Base-by-base conservation (phyloP, 2,113 vertebrate genomes). In the Stegostoma tigrinum region DNA sequence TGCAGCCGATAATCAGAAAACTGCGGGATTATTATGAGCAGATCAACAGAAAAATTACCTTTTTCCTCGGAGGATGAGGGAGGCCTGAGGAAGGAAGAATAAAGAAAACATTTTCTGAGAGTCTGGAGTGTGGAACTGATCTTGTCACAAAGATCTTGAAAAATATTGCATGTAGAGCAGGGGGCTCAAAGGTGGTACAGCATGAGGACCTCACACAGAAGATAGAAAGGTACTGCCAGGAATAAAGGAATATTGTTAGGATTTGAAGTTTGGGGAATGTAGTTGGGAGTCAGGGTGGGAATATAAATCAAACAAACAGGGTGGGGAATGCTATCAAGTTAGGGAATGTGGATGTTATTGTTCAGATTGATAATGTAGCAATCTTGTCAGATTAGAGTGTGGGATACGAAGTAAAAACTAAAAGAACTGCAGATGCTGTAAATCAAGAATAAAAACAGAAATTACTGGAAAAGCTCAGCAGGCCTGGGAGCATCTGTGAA, bases 21-120 rank as follows among this genome's bases (percentile, higher is more conserved):
- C 30, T 64, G 17, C 23, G 19, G 61, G 61, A 66, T 93, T 66
- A 66, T 93, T 93, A 64, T n/a, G 64, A 66, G 34, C 66, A 42
- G 12, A 1, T 83, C 10, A 83, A 93, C 15, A 19, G 15, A 93
- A 17, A 3, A 91, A 93, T 64, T 93, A 93, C 89, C 89, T 93
- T 93, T 34, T 93, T 93, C 89, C n/a, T 93, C 89, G 17, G 89
- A 66, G 64, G 89, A 93, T 66, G 89, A 38, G 61, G 89, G 89
- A 66, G 61, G 89, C 61, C 89, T 93, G 89, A 93, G 61, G 61
- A 93, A n/a, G 66, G 61, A 91, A 66, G 64, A 66, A 91, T 1
- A 93, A 66, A 66, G n/a, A 38, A 30, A 90, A 90, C 19, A 0
- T 15, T n/a, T 90, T 64, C 5, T 17, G 34, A 61, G 61, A n/a